Evolutionary conservation across 2,797 vertebrate genomes (phyloP).

Genomic region (Forpus xanthops): DNA sequence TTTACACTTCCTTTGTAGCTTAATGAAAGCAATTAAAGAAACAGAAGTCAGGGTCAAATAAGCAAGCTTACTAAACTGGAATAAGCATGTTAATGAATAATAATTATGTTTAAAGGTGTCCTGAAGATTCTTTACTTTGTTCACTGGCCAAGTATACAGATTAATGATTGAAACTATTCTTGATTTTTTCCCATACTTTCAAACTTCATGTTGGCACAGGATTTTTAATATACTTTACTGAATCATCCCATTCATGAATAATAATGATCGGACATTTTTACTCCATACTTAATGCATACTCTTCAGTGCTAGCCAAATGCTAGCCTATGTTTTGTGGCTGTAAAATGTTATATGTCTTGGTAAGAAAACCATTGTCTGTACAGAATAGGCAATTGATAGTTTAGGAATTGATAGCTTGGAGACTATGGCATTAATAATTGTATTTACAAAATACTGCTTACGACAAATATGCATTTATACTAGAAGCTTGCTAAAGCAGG

Average conservation of each 20-base stretch:
- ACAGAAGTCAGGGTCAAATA: background rate
- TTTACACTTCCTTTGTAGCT: background rate
- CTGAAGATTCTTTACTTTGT: background rate
- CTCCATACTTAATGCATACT: background rate
- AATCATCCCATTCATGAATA: background rate
- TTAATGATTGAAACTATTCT: background rate
- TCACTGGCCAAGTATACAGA: background rate
- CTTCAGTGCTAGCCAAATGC: background rate
- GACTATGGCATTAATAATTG: background rate
- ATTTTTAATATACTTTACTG: background rate
- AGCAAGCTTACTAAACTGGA: background rate
- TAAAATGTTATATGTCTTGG: background rate
- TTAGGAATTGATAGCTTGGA: background rate
- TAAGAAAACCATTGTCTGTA: background rate
- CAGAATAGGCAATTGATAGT: background rate
- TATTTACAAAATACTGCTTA: background rate
- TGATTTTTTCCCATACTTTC: background rate
- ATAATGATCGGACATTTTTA: background rate
- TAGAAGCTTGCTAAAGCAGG: background rate
- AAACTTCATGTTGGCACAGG: background rate
- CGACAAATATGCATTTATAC: background rate
- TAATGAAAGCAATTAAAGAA: background rate
- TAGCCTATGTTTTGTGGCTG: background rate
- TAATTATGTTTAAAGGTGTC: background rate
- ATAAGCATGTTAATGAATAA: background rate